phyloP scores from a whole-genome alignment of 2,797 vertebrate genomes.

The Kryptolebias ocellatus region DNA sequence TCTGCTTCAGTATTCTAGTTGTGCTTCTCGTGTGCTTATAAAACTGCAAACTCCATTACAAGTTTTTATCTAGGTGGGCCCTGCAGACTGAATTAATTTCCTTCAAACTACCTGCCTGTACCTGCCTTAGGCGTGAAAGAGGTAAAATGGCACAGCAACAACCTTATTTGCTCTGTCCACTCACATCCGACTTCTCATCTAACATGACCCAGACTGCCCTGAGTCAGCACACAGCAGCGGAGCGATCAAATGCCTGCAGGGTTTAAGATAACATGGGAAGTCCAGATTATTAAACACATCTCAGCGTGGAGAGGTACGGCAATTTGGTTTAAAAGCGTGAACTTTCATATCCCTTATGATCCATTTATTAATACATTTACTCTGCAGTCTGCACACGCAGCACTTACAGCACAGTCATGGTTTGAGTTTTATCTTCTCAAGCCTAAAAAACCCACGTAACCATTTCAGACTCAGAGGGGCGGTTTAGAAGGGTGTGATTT shows the following conservation, averaged over 20 bases:
- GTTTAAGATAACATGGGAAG: slow-evolving; percentile 42
- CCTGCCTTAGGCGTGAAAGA: slow-evolving; percentile 43
- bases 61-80: slow-evolving; percentile 31
- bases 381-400: slow-evolving; percentile 12
- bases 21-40: slow-evolving; percentile 34
- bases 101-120: slow-evolving; percentile 34
- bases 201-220: slow-evolving; percentile 22
- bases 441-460: slow-evolving; percentile 20
- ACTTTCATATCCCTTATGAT: slow-evolving; percentile 22
- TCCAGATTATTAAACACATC: slow-evolving; percentile 40
- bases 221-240: slow-evolving; percentile 24
- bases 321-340: slow-evolving; percentile 26
- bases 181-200: slow-evolving; percentile 28
- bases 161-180: slow-evolving; percentile 45
- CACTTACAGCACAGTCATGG: slow-evolving; percentile 25
- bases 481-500: slow-evolving; percentile 29
- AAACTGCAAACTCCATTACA: slow-evolving; percentile 37
- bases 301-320: slow-evolving; percentile 20
- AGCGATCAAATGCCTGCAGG: slow-evolving; percentile 18
- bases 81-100: slow-evolving; percentile 50
- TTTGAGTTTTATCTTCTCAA: slow-evolving; percentile 36
- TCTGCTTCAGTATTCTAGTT: slow-evolving; percentile 35
- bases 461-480: slow-evolving; percentile 38
- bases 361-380: slow-evolving; percentile 22
- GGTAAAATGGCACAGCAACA: slow-evolving; percentile 22